phyloP scores from a whole-genome alignment of 1,140 invertebrate species.

The Mya arenaria region DNA sequence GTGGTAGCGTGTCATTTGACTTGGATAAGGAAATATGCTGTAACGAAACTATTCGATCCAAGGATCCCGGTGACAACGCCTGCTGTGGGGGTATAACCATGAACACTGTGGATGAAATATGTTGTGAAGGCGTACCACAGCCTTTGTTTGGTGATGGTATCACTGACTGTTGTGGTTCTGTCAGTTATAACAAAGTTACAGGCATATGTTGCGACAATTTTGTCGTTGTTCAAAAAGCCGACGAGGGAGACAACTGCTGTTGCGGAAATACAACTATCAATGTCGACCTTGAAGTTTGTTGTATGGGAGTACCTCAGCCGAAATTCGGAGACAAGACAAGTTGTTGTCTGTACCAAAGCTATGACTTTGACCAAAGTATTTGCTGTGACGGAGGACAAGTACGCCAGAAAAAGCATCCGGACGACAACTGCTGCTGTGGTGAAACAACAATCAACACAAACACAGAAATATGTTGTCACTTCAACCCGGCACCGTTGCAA shows the following conservation, averaged over 20 bases:
- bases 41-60: not conserved
- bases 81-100: constrained; percentile 30
- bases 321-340: constrained; percentile 15
- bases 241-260: constrained; percentile 1
- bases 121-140: constrained; percentile 42
- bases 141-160: not conserved
- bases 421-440: constrained; percentile 23
- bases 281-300: constrained; percentile 23
- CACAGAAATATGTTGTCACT: constrained; percentile 18
- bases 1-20: not conserved
- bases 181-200: constrained; percentile 12
- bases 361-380: not conserved
- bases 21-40: not conserved
- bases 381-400: not conserved
- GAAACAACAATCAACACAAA: constrained; percentile 15
- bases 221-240: not conserved
- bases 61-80: constrained; percentile 16
- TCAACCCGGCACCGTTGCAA: not conserved
- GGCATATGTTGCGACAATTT: constrained; percentile 22
- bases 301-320: not conserved
- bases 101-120: constrained; percentile 45
- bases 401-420: not conserved
- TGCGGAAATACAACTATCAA: constrained; percentile 31
- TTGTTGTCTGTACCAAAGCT: too few species aligned
- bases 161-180: constrained; percentile 13